Percentiles rank a stretch among this genome's conserved stretches.
phyloP scores from a whole-genome alignment of 35 echinoderm and acorn worm genomes.

The Acanthaster planci region DNA sequence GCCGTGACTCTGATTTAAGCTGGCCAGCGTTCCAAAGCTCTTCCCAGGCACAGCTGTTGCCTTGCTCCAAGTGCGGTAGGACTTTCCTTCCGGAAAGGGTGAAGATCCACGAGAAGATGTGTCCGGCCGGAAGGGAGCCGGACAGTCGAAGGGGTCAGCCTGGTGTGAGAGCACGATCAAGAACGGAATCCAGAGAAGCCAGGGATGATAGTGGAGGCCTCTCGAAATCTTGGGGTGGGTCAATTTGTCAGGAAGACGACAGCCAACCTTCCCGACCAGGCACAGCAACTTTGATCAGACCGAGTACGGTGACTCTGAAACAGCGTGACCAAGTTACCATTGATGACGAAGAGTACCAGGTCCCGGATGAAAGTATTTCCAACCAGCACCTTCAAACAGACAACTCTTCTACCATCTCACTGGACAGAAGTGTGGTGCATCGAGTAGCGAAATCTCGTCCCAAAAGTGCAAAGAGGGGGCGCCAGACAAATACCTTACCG shows the following conservation, averaged over 20 bases:
- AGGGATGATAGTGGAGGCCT: not conserved
- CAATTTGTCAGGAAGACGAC: not conserved
- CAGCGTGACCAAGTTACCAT: constrained; percentile 67
- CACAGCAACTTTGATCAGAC: constrained; percentile 78
- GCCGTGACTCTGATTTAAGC: constrained; percentile 31
- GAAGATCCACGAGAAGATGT: constrained; percentile 68
- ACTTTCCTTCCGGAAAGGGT: constrained; percentile 92
- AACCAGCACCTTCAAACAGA: too few species aligned
- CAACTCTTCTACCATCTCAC: too few species aligned
- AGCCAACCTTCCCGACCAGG: constrained; percentile 36
- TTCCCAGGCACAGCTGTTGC: constrained; percentile 60
- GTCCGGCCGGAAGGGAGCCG: constrained; percentile 11
- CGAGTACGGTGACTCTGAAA: constrained; percentile 72
- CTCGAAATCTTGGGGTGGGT: constrained; percentile 51
- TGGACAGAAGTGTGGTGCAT: not conserved
- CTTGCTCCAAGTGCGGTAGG: constrained; percentile 87
- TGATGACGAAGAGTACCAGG: not conserved
- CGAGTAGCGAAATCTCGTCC: constrained; percentile 8
- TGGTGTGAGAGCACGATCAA: not conserved
- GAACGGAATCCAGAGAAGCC: not conserved
- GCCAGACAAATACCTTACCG: not conserved
- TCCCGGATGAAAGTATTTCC: too few species aligned
- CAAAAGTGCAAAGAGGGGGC: constrained; percentile 17
- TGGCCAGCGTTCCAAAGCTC: constrained; percentile 50
- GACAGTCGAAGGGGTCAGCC: not conserved